A percentile compares a stretch with the other conserved stretches of the same genome.
These are phyloP conservation scores for Rhodinocichla rosea DNA, from an alignment of 2,113 vertebrate species.

Conservation along the genomic window DNA sequence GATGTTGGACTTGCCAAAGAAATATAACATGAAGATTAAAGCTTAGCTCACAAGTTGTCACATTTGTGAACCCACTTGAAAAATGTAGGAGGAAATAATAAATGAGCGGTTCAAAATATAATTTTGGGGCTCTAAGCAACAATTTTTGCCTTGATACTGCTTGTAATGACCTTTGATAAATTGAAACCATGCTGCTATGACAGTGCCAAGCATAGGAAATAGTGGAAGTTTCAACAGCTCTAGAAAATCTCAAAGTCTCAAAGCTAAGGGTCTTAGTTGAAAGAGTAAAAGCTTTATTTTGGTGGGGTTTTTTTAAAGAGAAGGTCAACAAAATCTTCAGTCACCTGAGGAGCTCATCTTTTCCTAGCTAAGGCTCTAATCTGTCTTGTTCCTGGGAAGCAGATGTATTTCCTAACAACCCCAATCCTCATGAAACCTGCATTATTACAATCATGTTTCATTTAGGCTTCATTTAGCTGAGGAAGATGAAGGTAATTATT, in stretches of 20 bases:
- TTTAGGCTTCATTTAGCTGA: background rate
- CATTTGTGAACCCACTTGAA: background rate
- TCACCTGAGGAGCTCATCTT: background rate
- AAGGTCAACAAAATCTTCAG: background rate
- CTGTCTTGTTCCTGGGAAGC: background rate
- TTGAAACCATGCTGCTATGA: background rate
- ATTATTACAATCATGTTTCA: background rate
- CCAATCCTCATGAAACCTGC: background rate
- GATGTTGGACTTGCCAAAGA: background rate
- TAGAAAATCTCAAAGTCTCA: background rate
- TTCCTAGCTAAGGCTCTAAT: background rate
- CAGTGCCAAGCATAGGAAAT: background rate
- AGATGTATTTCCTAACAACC: background rate
- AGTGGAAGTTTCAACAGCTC: background rate
- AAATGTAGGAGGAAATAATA: background rate
- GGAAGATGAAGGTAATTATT: slow-evolving; percentile 13
- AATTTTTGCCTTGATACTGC: background rate
- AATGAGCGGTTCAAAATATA: background rate
- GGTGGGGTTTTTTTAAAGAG: rapidly evolving
- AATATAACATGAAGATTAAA: background rate
- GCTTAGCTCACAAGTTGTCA: background rate
- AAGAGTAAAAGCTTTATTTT: background rate
- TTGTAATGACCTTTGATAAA: background rate
- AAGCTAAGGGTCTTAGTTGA: background rate
- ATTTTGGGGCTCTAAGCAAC: background rate